Percentiles rank a stretch among this genome's conserved stretches.
These are phyloP conservation scores for Enhydra lutris DNA, from an alignment of 2,113 vertebrate species.

Conservation along the genomic window DNA sequence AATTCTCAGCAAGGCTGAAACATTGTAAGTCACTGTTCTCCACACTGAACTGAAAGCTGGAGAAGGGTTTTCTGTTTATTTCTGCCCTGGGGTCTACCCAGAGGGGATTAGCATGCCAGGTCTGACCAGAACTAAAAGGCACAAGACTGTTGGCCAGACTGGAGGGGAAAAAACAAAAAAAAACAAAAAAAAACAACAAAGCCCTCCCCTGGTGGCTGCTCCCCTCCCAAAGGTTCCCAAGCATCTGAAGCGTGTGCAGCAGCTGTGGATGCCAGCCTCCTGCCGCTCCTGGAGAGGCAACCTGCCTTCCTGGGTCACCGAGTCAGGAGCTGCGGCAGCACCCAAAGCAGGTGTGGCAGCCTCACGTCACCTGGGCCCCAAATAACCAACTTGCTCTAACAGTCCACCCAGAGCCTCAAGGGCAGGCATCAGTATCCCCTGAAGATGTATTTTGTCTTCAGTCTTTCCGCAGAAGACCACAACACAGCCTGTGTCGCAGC, in stretches of 20 bases:
- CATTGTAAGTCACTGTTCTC: neutral
- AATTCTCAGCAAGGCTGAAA: slow-evolving; percentile 19
- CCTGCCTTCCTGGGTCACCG: neutral
- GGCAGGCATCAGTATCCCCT: neutral
- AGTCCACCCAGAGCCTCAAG: neutral
- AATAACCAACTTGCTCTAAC: neutral
- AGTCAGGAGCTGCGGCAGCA: neutral
- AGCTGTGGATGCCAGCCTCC: neutral
- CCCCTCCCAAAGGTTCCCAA: slow-evolving; percentile 42
- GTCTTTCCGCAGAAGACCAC: neutral
- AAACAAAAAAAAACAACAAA: neutral
- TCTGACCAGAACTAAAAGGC: slow-evolving; percentile 12
- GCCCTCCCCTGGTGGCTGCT: neutral
- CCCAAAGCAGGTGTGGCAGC: slow-evolving; percentile 31
- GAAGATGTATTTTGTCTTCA: neutral
- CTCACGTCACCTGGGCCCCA: neutral
- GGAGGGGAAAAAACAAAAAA: neutral
- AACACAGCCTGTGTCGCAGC: slow-evolving; percentile 1
- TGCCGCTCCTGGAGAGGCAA: neutral
- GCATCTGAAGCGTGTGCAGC: neutral
- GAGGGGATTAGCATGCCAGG: neutral
- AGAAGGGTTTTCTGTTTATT: neutral
- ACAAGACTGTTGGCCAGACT: neutral
- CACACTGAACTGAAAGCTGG: neutral
- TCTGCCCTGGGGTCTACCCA: neutral